A percentile compares a stretch with the other conserved stretches of the same genome.
Conservation (phyloP, 2,888 invertebrate species). For the Cephalotes varians region DNA sequence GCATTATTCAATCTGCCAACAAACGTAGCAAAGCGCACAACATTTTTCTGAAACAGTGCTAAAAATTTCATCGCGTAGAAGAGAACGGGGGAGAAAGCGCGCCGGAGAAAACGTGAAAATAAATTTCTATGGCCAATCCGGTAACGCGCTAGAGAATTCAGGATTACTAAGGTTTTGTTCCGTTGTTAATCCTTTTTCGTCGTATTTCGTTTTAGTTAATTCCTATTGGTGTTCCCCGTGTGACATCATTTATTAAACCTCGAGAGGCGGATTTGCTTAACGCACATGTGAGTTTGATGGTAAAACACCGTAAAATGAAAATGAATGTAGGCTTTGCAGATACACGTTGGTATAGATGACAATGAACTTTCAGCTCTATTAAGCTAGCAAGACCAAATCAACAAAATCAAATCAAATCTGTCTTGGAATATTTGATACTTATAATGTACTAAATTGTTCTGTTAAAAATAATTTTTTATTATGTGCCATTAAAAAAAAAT, state of each 20-base stretch:
- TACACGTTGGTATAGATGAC: not conserved
- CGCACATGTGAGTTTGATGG: constrained; percentile 17
- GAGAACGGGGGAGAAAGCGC: not conserved
- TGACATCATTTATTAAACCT: constrained; percentile 55
- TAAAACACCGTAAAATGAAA: constrained; percentile 32
- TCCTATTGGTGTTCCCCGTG: constrained; percentile 42
- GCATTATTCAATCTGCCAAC: not conserved
- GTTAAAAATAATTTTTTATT: no score
- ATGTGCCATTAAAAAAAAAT: no score
- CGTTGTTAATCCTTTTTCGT: constrained; percentile 46
- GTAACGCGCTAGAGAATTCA: constrained; percentile 45
- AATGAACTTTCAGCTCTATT: constrained; percentile 14
- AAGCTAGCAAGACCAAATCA: no score
- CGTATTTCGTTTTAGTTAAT: constrained; percentile 51
- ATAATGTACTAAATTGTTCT: no score
- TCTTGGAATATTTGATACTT: no score
- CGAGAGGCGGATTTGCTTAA: constrained; percentile 19
- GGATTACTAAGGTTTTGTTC: constrained; percentile 47
- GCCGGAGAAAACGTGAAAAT: constrained; percentile 41
- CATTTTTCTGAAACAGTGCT: constrained; percentile 46
- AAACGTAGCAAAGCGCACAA: constrained; percentile 13
- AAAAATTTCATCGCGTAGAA: constrained; percentile 41
- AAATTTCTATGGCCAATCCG: constrained; percentile 48
- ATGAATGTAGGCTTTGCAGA: constrained; percentile 5
- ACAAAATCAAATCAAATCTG: no score